Evolutionary conservation across 2,888 invertebrate genomes (phyloP).

Genomic region (Adelphocoris suturalis): DNA sequence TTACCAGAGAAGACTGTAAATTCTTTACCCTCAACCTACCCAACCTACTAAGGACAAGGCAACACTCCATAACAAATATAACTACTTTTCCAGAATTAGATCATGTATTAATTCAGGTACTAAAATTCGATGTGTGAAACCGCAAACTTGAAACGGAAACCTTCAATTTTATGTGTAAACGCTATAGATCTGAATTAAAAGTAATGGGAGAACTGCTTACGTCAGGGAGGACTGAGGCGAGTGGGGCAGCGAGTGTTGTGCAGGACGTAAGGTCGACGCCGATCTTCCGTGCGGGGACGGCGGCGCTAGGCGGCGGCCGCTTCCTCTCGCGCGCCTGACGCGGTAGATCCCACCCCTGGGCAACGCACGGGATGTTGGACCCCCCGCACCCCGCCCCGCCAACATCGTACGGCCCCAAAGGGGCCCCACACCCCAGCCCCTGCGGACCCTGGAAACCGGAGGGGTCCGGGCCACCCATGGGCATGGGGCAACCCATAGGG

Average conservation of each 20-base stretch:
- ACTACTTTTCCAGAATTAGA: too few species aligned
- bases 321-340: slow-evolving; percentile 46
- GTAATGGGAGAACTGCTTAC: background rate
- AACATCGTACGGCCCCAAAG: background rate
- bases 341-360: slow-evolving; percentile 2
- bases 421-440: background rate
- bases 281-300: slow-evolving; percentile 33
- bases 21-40: too few species aligned
- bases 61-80: too few species aligned
- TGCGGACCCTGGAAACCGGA: background rate
- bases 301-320: background rate
- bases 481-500: background rate
- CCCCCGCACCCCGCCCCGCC: slow-evolving; percentile 32
- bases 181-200: too few species aligned
- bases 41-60: too few species aligned
- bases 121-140: too few species aligned
- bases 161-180: too few species aligned
- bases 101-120: too few species aligned
- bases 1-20: too few species aligned
- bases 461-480: background rate
- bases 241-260: slow-evolving; percentile 50
- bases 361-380: background rate
- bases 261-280: background rate
- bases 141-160: too few species aligned
- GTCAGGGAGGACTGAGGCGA: background rate